Evolutionary conservation across 2,113 vertebrate species (phyloP).

Genomic region (Scomber japonicus): DNA sequence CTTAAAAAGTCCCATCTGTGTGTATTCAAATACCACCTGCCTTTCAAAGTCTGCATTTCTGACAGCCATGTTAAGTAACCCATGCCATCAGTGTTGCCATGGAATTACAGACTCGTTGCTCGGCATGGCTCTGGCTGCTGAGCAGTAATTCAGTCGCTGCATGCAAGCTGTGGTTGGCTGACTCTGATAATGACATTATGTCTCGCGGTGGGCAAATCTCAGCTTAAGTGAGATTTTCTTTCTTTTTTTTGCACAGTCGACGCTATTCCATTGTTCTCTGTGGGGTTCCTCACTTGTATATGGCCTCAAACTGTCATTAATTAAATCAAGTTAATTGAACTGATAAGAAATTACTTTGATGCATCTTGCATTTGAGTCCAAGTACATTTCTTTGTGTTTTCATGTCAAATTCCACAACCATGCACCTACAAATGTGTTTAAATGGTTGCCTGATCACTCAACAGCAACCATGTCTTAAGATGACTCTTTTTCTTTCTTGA

Average conservation of each 20-base stretch:
- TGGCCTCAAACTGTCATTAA: constrained; percentile 45
- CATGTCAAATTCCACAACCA: neutral
- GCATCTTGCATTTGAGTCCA: constrained; percentile 23
- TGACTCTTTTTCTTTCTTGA: constrained; percentile 42
- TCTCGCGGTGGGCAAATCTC: constrained; percentile 61
- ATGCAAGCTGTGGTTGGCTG: constrained; percentile 73
- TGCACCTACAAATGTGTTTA: constrained; percentile 8
- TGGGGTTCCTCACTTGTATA: constrained; percentile 16
- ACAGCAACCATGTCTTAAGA: constrained; percentile 15
- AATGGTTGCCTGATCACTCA: neutral
- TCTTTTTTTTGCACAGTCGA: constrained; percentile 5
- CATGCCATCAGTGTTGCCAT: constrained; percentile 78
- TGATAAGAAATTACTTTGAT: constrained; percentile 14
- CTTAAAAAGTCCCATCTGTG: constrained; percentile 65
- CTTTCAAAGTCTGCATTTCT: constrained; percentile 71
- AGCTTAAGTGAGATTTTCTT: constrained; percentile 49
- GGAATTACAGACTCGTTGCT: constrained; percentile 65
- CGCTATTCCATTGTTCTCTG: constrained; percentile 24
- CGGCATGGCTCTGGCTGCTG: constrained; percentile 69
- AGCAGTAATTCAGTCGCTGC: constrained; percentile 73
- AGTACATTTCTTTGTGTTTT: neutral
- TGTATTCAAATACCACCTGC: constrained; percentile 68
- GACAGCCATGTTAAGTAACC: constrained; percentile 70
- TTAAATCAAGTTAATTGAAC: constrained; percentile 31
- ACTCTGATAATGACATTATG: constrained; percentile 70